These are phyloP conservation scores for Archaeoteleia sp. DNA, from an alignment of 2,888 invertebrate genomes.

Conservation along the genomic window DNA sequence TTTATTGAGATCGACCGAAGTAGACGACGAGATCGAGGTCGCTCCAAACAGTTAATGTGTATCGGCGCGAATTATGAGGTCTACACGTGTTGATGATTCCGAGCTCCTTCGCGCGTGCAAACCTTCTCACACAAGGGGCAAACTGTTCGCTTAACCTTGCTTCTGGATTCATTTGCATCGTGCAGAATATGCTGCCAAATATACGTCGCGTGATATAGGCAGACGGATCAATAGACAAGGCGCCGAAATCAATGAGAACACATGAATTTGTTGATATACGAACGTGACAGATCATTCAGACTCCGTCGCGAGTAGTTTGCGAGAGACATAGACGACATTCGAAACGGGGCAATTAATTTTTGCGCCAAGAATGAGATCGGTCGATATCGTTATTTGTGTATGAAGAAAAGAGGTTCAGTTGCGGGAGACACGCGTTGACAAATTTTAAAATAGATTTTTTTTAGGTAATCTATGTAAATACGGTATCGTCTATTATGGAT, in stretches of 20 bases:
- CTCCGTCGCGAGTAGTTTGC: too few relatives aligned
- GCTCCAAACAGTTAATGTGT: constrained; percentile 47
- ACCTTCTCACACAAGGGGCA: constrained; percentile 33
- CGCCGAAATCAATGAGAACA: constrained; percentile 42
- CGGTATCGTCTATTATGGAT: too few relatives aligned
- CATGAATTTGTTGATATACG: constrained; percentile 2
- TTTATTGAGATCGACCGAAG: constrained; percentile 5
- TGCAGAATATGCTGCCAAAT: constrained; percentile 11
- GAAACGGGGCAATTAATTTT: background rate
- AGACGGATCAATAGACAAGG: constrained; percentile 32
- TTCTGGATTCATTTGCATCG: constrained; percentile 22
- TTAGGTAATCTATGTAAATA: too few relatives aligned
- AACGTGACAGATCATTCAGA: too few relatives aligned
- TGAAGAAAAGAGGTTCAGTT: too few relatives aligned
- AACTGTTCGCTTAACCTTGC: constrained; percentile 33
- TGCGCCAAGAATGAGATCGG: too few relatives aligned
- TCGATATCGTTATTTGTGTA: too few relatives aligned
- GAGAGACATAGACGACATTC: too few relatives aligned
- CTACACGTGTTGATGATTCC: constrained; percentile 38
- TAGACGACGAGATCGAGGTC: constrained; percentile 50
- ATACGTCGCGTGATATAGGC: constrained; percentile 13
- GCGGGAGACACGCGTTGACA: too few relatives aligned
- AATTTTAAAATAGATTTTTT: too few relatives aligned
- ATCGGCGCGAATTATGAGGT: constrained; percentile 34
- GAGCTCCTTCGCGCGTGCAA: constrained; percentile 34